Evolutionary conservation across 1,140 invertebrate genomes (phyloP).

Genomic region (Diachasma alloeum): DNA sequence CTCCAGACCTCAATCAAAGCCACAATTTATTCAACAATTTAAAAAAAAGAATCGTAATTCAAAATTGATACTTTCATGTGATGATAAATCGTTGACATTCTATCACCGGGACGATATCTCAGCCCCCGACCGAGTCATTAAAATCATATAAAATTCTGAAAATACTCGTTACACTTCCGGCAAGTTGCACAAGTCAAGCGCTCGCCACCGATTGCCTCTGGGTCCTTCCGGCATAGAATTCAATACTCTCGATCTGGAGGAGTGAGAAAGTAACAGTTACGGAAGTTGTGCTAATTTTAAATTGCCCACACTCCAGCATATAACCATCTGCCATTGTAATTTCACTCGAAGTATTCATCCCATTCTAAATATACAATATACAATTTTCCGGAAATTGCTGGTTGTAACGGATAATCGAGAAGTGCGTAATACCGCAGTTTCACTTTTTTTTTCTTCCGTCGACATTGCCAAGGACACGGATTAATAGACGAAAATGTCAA

Average conservation of each 20-base stretch:
- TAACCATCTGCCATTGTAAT: neutral
- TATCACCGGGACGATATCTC: neutral
- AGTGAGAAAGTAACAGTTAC: constrained; percentile 30
- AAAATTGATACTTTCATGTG: neutral
- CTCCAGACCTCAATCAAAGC: no score
- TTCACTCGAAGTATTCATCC: neutral
- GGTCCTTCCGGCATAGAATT: constrained; percentile 30
- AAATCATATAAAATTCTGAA: constrained; percentile 5
- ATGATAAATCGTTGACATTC: neutral
- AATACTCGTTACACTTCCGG: constrained; percentile 22
- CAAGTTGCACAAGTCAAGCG: constrained; percentile 22
- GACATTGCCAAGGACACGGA: neutral
- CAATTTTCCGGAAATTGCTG: neutral
- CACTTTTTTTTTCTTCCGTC: neutral
- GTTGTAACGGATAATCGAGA: neutral
- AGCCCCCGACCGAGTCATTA: neutral
- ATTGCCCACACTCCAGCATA: neutral
- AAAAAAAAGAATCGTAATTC: neutral
- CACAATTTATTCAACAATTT: no score
- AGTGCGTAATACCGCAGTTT: constrained; percentile 6
- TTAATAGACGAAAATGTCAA: neutral
- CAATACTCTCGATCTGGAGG: constrained; percentile 30
- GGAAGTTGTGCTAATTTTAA: constrained; percentile 28
- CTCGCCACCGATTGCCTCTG: constrained; percentile 19
- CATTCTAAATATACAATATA: neutral